Conservation (phyloP, 2,888 invertebrate genomes). For the Emmelina monodactyla region DNA sequence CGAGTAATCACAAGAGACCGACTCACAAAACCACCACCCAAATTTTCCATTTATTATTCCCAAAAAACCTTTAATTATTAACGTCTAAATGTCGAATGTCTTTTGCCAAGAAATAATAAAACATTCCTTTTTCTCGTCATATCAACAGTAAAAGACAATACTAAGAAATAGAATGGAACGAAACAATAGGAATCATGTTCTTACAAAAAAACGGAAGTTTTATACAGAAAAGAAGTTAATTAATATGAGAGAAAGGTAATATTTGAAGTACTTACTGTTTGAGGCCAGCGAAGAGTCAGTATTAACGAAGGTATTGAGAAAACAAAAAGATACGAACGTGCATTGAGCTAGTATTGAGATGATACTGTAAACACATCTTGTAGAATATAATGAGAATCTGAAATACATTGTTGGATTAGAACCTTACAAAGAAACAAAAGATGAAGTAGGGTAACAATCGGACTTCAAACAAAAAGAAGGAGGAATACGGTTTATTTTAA, state of each 20-base stretch:
- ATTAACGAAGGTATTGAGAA: slow-evolving; percentile 23
- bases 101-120: not conserved
- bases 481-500: too few relatives aligned
- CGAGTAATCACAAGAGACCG: not conserved
- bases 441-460: too few relatives aligned
- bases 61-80: too few relatives aligned
- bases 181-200: not conserved
- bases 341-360: slow-evolving; percentile 24
- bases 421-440: not conserved
- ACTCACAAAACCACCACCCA: not conserved
- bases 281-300: slow-evolving; percentile 22
- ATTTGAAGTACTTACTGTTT: slow-evolving; percentile 21
- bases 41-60: not conserved
- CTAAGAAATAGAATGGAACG: not conserved
- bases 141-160: not conserved
- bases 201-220: too few relatives aligned
- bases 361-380: slow-evolving; percentile 26
- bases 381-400: slow-evolving; percentile 32
- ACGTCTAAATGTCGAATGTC: too few relatives aligned
- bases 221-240: too few relatives aligned
- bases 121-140: not conserved
- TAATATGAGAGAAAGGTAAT: too few relatives aligned
- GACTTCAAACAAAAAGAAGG: too few relatives aligned
- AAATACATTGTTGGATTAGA: slow-evolving; percentile 8
- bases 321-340: slow-evolving; percentile 19